These are phyloP conservation scores for Poecilia latipinna DNA, from an alignment of 2,113 vertebrate species.

Conservation along the genomic window DNA sequence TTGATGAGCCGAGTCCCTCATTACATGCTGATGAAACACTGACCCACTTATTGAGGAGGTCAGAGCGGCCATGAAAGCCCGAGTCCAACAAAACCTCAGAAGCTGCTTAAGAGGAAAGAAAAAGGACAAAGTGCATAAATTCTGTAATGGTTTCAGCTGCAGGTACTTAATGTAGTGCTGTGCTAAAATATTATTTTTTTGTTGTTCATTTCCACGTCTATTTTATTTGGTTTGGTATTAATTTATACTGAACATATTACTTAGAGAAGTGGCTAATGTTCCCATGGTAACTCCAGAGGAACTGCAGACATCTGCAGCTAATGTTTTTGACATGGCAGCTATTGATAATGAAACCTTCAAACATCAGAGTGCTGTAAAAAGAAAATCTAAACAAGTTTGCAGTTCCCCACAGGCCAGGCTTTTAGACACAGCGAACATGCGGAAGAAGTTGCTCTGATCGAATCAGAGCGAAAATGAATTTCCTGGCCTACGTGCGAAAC, in stretches of 20 bases:
- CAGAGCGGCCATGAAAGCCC: not conserved
- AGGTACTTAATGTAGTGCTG: too few relatives aligned
- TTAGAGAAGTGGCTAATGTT: not conserved
- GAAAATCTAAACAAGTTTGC: too few relatives aligned
- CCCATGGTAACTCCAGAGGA: not conserved
- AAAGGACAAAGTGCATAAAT: not conserved
- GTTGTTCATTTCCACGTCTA: too few relatives aligned
- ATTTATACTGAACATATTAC: not conserved
- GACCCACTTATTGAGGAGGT: not conserved
- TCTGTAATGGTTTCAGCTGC: not conserved
- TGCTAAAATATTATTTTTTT: too few relatives aligned
- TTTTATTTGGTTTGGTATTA: too few relatives aligned
- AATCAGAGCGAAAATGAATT: too few relatives aligned
- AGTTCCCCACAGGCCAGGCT: too few relatives aligned
- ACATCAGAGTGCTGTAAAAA: not conserved
- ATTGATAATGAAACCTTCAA: not conserved
- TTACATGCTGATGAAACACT: constrained; percentile 8
- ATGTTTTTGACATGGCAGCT: not conserved
- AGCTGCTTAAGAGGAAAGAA: not conserved
- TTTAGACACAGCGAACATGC: too few relatives aligned
- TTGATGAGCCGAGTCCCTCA: constrained; percentile 4
- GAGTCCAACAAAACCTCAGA: not conserved
- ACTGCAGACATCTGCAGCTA: too few relatives aligned
- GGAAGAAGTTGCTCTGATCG: too few relatives aligned
- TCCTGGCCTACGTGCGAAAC: too few relatives aligned